Evolutionary conservation across 2,888 invertebrate genomes (phyloP), one percentile per base, ranked within the genome.

Genomic region (Leptopilina myrica): DNA sequence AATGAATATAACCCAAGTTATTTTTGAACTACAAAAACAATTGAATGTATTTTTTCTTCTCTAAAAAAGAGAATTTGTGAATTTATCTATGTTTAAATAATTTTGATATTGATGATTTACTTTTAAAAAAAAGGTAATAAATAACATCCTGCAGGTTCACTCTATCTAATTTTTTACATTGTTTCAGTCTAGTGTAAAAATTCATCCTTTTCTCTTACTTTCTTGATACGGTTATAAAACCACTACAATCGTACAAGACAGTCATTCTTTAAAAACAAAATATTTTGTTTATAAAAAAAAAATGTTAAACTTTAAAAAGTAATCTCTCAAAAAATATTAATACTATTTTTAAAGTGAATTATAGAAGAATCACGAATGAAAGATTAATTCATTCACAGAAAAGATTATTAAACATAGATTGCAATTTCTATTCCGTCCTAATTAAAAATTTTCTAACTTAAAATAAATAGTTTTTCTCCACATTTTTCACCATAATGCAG

Each of bases 401-500:
- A 15, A 62, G n/a, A 2, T 59, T 43, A 8, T 43, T 43, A 43
- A 49, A 49, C 9, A 49, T 49, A 11, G 49, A 49, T 49, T 49
- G 11, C 49, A 62, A 1, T 20, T 15, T 62, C 20, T 59, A 14
- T 56, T 59, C 12, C 9, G 20, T 8, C 20, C 20, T 62, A 20
- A 9, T 15, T 20, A 9, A 9, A 20, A 62, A 9, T 62, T 20
- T 8, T 59, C n/a, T 59, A 59, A 59, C 59, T 59, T 14, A n/a
- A n/a, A 59, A 59, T 20, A 62, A 62, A 62, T 62, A 62, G 3
- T 62, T 62, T 9, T 15, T 62, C 15, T 20, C 20, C 8, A 15
- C 20, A 33, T 20, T 15, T 14, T 59, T n/a, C 14, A 59, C 59
- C 15, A 62, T 15, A 59, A 59, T 43, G 2, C 76, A 78, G 86